Base-by-base conservation (phyloP, 2,888 invertebrate species). In the Pristionchus fissidentatus region DNA sequence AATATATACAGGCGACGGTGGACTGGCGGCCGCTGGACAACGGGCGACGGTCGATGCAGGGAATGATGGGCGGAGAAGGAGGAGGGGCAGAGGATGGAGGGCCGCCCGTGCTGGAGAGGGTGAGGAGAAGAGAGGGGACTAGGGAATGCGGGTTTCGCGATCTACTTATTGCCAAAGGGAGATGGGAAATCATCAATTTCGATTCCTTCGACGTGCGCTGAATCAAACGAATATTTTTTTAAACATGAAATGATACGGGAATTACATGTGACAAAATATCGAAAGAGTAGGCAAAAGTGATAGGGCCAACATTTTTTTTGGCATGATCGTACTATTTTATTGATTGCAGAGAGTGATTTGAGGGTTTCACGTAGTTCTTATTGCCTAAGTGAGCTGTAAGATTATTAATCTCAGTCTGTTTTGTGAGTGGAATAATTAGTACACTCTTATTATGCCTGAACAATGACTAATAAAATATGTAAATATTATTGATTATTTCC, bases 21-120 rank as follows among this genome's bases (percentile, higher is more conserved):
- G 75, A 80, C 46, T 66, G 60, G 62, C 38, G 55, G 73, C 79
- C 79, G 38, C 43, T 35, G n/a, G 49, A 62, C n/a, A 84, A 84
- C 13, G 79, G 52, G 10, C 79, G 43, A 13, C 55, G 41, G 32
- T 41, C 35, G 79, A 35, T 79, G 55, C 38, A 79, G 3, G 15
- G 35, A 55, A n/a, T 79, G 26, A 55, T 57, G 19, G 38, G 49
- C 26, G 29, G 38, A 46, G 29, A 52, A 46, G 62, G 19, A 29
- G 52, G 32, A 22, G n/a, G n/a, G 19, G 38, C 29, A 8, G 29
- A 26, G 41, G 29, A 52, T 43, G 62, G 19, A 29, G 52, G 32
- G 10, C 29, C 35, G 46, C 35, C 52, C 4, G 22, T 26, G 22
- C 26, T 57, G 22, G 29, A 62, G 3, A n/a, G 43, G 46, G 8